Evolutionary conservation across 2,888 invertebrate genomes (phyloP), one percentile per base, ranked within the genome.

Genomic region (Dascillus cervinus): DNA sequence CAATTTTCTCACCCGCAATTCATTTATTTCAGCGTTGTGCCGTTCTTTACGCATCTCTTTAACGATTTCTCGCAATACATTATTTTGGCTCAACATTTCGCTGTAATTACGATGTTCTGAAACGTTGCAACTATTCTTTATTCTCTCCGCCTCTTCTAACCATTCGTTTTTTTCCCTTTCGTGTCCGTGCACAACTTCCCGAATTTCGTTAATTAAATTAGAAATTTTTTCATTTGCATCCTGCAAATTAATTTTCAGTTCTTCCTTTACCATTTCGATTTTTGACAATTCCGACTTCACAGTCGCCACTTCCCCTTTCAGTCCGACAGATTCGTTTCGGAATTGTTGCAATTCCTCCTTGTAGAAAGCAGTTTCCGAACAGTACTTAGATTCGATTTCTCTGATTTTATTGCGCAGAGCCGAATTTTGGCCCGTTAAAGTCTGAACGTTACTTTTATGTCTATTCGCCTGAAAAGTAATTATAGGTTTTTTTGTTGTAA

Each of bases 61-160:
- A n/a, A 49, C 43, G 8, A 49, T 38, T 19, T 49, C 42, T 28
- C 46, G 44, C 10, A 49, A 21, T 0, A 49, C 33, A 9, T 11
- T 21, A 22, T 49, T 49, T 32, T 49, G 47, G 13, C 37, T 40
- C 4, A 39, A 9, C 13, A 46, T 10, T 3, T 21, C 12, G 19
- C 43, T 42, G 26, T 30, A 41, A 20, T 45, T 38, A 13, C 15
- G 14, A 20, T 46, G 46, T 22, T 39, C 34, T 1, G 32, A 11
- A 9, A 37, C 27, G 11, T 29, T 26, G 20, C 42, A 43, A 11
- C 3, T 9, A 26, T 33, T 33, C 21, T 39, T 19, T 13, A 32
- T 26, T 3, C 13, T 26, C 11, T 34, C 30, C 13, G 32, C 29
- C 6, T 13, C 10, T n/a, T 14, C 24, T 9, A 37, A 21, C 9